A percentile compares a stretch with the other conserved stretches of the same genome.
phyloP scores from a whole-genome alignment of 2,888 invertebrate genomes.

The Drosophila flavopinicola region DNA sequence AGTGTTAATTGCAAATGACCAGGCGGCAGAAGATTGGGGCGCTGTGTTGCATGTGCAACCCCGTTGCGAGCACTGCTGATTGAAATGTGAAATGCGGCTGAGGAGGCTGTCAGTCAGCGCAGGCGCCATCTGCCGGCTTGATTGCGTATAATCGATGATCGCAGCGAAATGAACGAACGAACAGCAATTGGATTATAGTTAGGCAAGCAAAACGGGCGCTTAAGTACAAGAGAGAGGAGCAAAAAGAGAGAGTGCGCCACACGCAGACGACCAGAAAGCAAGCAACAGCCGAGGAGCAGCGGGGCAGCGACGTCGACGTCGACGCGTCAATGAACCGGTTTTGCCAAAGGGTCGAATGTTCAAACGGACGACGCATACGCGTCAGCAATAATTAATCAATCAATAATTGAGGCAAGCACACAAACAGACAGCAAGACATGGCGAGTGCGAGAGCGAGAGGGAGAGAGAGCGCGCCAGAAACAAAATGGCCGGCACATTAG shows the following conservation, averaged over 20 bases:
- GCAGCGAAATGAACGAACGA: slow-evolving; percentile 28
- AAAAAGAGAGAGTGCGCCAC: slow-evolving; percentile 70
- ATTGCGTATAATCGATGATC: slow-evolving; percentile 61
- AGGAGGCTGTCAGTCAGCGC: slow-evolving; percentile 41
- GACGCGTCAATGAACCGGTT: slow-evolving; percentile 67
- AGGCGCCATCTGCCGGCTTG: slow-evolving; percentile 23
- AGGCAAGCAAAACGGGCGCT: slow-evolving; percentile 4
- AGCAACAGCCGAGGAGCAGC: slow-evolving; percentile 27
- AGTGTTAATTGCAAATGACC: slow-evolving; percentile 80
- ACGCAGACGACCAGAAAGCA: slow-evolving; percentile 36
- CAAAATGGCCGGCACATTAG: slow-evolving; percentile 78
- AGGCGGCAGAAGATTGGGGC: slow-evolving; percentile 18
- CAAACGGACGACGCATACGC: slow-evolving; percentile 72
- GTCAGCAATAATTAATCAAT: slow-evolving; percentile 84
- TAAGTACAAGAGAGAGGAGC: slow-evolving; percentile 7
- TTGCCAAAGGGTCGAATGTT: slow-evolving; percentile 70
- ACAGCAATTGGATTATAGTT: slow-evolving; percentile 69
- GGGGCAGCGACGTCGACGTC: slow-evolving; percentile 22
- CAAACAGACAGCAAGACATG: slow-evolving; percentile 2
- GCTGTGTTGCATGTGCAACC: slow-evolving; percentile 21
- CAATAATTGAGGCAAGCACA: slow-evolving; percentile 79
- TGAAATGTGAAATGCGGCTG: slow-evolving; percentile 43
- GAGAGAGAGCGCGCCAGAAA: slow-evolving; percentile 43
- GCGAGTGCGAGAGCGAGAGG: slow-evolving; percentile 20
- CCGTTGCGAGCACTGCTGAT: slow-evolving; percentile 51